Evolutionary conservation across 2,113 vertebrate species (phyloP).

Genomic region (Daboia siamensis): DNA sequence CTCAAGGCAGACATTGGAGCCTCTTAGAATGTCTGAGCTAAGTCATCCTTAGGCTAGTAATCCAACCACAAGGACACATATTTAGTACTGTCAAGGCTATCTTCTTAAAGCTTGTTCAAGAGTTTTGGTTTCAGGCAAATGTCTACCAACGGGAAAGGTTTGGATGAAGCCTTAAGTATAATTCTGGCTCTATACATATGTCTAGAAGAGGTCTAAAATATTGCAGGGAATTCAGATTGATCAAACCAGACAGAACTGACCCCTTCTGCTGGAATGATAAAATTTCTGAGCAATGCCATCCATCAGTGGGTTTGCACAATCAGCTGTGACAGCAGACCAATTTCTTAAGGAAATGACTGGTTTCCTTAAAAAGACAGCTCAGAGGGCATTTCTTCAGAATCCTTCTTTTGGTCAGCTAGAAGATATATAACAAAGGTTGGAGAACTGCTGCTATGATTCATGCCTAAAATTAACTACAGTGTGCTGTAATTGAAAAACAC

Average conservation of each 20-base stretch:
- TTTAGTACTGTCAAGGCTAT: neutral
- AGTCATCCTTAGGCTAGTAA: neutral
- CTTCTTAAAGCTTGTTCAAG: conserved; percentile 35
- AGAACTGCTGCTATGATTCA: conserved; percentile 54
- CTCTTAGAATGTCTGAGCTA: neutral
- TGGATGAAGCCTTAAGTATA: neutral
- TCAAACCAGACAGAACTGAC: conserved; percentile 53
- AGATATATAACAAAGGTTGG: conserved; percentile 54
- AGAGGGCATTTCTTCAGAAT: conserved; percentile 38
- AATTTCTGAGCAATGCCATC: conserved; percentile 55
- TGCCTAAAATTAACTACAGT: conserved; percentile 65
- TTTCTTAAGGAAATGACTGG: conserved; percentile 54
- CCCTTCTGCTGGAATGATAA: conserved; percentile 54
- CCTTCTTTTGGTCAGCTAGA: conserved; percentile 40
- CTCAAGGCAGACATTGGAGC: neutral
- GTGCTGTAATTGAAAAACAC: conserved; percentile 60
- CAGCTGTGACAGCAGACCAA: conserved; percentile 55
- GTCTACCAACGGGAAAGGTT: conserved; percentile 6
- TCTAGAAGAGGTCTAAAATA: conserved; percentile 55
- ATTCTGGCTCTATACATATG: conserved; percentile 17
- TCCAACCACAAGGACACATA: neutral
- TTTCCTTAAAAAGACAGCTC: conserved; percentile 52
- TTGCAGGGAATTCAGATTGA: conserved; percentile 57
- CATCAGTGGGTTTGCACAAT: conserved; percentile 47
- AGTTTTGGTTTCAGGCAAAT: conserved; percentile 1